A percentile compares a stretch with the other conserved stretches of the same genome.
Conservation (phyloP, 2,113 vertebrate species). For the Zapus hudsonius region DNA sequence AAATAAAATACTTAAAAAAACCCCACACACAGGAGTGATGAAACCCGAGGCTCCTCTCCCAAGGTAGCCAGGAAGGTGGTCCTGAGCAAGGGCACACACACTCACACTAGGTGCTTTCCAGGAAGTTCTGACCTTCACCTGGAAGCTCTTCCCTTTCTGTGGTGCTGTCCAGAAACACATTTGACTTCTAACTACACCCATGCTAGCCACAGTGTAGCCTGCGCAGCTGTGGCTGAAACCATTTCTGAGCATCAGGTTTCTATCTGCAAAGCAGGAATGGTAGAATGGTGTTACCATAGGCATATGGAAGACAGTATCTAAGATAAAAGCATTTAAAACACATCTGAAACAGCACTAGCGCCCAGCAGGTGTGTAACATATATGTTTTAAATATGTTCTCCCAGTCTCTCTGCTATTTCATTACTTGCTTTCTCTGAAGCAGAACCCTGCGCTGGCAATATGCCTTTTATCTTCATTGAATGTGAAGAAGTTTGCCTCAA, state of each 20-base stretch:
- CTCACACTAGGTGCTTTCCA: not conserved
- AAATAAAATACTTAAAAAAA: no score
- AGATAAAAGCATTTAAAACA: not conserved
- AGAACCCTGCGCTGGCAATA: not conserved
- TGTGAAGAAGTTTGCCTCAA: not conserved
- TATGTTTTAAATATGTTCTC: not conserved
- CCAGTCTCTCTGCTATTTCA: not conserved
- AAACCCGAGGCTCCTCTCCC: not conserved
- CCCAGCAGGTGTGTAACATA: not conserved
- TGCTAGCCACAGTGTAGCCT: not conserved
- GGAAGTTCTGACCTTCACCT: no score
- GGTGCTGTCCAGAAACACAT: not conserved
- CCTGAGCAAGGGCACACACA: not conserved
- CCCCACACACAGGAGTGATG: not conserved
- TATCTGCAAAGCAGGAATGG: not conserved
- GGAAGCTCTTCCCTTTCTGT: not conserved
- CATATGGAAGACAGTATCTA: not conserved
- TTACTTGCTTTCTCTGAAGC: constrained; percentile 24
- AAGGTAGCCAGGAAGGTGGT: not conserved
- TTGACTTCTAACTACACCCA: not conserved
- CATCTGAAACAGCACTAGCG: not conserved
- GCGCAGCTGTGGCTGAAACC: not conserved
- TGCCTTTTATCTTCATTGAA: not conserved
- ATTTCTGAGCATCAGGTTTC: not conserved
- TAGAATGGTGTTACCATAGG: not conserved